Evolutionary conservation across 2,113 vertebrate genomes (phyloP).

Genomic region (Phainopepla nitens): DNA sequence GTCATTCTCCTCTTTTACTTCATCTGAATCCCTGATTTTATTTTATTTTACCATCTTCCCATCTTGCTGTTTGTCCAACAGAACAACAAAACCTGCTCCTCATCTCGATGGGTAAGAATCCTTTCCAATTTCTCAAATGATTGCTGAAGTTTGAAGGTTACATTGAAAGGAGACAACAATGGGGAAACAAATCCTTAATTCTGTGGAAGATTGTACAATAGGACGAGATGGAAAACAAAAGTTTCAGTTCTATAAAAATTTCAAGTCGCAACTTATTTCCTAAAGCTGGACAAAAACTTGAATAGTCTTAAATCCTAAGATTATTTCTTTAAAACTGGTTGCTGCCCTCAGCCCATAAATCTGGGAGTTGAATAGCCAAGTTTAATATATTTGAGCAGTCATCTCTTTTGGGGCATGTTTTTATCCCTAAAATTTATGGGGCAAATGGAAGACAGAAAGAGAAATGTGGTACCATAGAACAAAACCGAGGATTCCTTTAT

Average conservation of each 20-base stretch:
- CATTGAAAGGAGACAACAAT: neutral
- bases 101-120: conserved; percentile 91
- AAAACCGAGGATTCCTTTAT: neutral
- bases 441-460: neutral
- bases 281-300: neutral
- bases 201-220: neutral
- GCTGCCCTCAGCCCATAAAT: neutral
- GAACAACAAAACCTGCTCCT: conserved; percentile 94
- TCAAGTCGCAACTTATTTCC: neutral
- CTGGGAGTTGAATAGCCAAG: neutral
- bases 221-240: neutral
- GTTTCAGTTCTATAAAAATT: neutral
- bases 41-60: conserved; percentile 41
- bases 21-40: conserved; percentile 59
- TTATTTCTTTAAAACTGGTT: neutral
- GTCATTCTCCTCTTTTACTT: conserved; percentile 59
- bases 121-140: neutral
- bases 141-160: neutral
- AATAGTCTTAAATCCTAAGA: neutral
- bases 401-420: neutral
- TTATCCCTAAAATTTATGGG: neutral
- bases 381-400: neutral
- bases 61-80: conserved; percentile 76
- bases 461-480: neutral
- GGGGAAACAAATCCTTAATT: neutral